phyloP scores from a whole-genome alignment of 2,888 invertebrate genomes.

The Pseudococcus jackbeardsleyi region DNA sequence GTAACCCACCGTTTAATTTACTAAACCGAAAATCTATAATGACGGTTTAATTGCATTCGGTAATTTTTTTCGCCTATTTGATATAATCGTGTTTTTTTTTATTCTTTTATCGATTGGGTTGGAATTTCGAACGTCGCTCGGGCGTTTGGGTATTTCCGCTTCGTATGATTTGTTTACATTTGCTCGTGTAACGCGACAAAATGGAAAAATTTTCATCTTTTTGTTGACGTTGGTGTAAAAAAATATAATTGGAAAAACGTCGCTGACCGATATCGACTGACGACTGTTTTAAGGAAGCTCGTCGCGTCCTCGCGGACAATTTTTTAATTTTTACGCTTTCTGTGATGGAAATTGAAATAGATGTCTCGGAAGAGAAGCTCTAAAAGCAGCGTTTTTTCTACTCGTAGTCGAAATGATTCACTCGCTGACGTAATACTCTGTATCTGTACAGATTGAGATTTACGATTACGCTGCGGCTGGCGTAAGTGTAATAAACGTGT shows the following conservation, averaged over 20 bases:
- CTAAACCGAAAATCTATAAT: conserved; percentile 10
- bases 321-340: conserved; percentile 14
- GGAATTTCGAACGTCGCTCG: background rate
- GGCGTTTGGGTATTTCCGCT: conserved; percentile 6
- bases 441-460: background rate
- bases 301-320: background rate
- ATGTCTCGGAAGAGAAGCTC: background rate
- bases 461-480: conserved; percentile 16
- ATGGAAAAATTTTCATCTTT: background rate
- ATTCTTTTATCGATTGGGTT: background rate
- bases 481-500: conserved; percentile 15
- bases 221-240: conserved; percentile 11
- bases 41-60: conserved; percentile 15
- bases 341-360: conserved; percentile 8
- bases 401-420: background rate
- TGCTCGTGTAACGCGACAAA: background rate
- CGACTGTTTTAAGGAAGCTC: background rate
- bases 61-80: background rate
- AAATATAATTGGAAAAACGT: background rate
- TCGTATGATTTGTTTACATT: conserved; percentile 12
- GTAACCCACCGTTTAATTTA: conserved; percentile 16
- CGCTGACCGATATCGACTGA: background rate
- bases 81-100: background rate
- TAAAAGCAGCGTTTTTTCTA: background rate
- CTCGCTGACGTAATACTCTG: background rate